Evolutionary conservation across 2,113 vertebrate species (phyloP), one percentile per base, ranked within the genome.

Genomic region (Ageneiosus marmoratus): DNA sequence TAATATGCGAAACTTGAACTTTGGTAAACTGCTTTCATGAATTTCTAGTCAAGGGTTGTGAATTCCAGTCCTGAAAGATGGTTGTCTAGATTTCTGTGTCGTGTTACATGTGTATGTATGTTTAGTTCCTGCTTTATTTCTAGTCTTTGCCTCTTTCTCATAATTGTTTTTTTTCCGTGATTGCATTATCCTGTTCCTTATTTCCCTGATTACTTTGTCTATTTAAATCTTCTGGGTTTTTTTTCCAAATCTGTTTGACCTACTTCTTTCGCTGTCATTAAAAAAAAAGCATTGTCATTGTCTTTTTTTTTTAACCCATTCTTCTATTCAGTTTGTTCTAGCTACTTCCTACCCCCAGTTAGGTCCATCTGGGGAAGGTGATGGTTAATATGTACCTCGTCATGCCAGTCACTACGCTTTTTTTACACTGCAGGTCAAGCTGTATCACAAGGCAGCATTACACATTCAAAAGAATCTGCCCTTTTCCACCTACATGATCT

Each of bases 181-280:
- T 9, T 75, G 27, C 34, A 48, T 20, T n/a, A 48, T 73, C 24
- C 4, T 46, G 41, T 48, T 48, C 46, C 4, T 18, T 74, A 15
- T 27, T 48, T 50, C 46, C 1, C 16, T 0, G 5, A 29, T 50
- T 50, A 50, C 12, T 50, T 74, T 48, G n/a, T 51, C 27, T 27
- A 20, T 11, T 51, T 51, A 32, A 73, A 46, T 11, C 27, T 12
- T 12, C 10, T 13, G 24, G 13, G 22, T 70, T 44, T 70, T 44
- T 70, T 44, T 70, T 44, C 67, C 60, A 63, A 63, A 63, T 63
- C 13, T 63, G 60, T 34, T 34, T 70, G 67, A 41, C 37, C 37
- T 70, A 10, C n/a, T n/a, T n/a, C n/a, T n/a, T n/a, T n/a, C n/a
- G n/a, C n/a, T n/a, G n/a, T n/a, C n/a, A n/a, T n/a, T n/a, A n/a